These are phyloP conservation scores for Euzophera pinguis DNA, from an alignment of 2,888 invertebrate species.

Conservation along the genomic window DNA sequence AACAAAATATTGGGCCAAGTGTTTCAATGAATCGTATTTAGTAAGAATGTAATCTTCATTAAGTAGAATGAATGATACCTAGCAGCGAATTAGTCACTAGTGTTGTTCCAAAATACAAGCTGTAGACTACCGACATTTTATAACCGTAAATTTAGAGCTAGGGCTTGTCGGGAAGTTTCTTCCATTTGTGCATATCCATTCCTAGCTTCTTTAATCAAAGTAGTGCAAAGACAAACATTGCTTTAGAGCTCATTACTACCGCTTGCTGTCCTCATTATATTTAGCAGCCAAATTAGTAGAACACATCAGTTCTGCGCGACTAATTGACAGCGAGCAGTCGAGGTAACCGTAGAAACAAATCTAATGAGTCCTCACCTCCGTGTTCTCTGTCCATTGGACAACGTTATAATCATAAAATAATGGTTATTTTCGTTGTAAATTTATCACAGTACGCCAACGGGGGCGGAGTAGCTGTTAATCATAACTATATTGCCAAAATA, in stretches of 20 bases:
- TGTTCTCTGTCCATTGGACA: slow-evolving; percentile 29
- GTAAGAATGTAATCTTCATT: too few relatives aligned
- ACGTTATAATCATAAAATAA: slow-evolving; percentile 46
- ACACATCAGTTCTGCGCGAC: neutral
- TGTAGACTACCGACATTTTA: too few relatives aligned
- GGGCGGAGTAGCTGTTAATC: slow-evolving; percentile 49
- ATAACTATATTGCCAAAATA: slow-evolving; percentile 71
- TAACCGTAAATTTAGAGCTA: too few relatives aligned
- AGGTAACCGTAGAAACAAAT: slow-evolving; percentile 15
- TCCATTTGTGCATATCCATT: too few relatives aligned
- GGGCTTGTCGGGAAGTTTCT: too few relatives aligned
- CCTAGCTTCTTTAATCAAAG: too few relatives aligned
- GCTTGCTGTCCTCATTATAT: neutral
- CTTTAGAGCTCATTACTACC: neutral
- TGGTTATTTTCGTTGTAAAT: slow-evolving; percentile 65
- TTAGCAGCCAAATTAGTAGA: slow-evolving; percentile 6
- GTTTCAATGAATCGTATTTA: too few relatives aligned
- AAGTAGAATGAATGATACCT: too few relatives aligned
- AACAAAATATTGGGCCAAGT: too few relatives aligned
- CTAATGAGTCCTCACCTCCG: slow-evolving; percentile 24
- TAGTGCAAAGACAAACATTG: neutral
- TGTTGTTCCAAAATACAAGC: too few relatives aligned
- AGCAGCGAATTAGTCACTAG: too few relatives aligned
- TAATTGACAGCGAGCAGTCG: slow-evolving; percentile 19
- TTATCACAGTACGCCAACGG: slow-evolving; percentile 49